These are phyloP conservation scores for Himalopsyche anomala DNA, from an alignment of 2,888 invertebrate genomes.

Conservation along the genomic window DNA sequence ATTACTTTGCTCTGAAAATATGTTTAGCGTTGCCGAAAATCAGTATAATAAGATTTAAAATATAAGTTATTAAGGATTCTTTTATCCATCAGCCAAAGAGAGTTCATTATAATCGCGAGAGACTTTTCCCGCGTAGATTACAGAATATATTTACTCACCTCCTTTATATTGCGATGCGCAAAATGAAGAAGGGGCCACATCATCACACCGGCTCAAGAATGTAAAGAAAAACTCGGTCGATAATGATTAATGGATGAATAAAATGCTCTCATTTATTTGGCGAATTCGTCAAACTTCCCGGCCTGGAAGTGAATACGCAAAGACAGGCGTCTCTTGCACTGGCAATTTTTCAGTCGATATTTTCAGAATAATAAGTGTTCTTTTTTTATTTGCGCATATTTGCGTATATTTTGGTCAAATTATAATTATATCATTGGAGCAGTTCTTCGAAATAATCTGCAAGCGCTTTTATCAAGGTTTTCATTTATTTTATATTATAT, in stretches of 20 bases:
- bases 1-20: neutral
- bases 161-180: constrained; percentile 20
- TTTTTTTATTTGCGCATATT: too few species aligned
- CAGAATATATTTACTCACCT: constrained; percentile 6
- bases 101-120: constrained; percentile 27
- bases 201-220: neutral
- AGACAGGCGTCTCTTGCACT: too few species aligned
- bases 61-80: constrained; percentile 14
- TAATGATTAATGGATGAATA: constrained; percentile 40
- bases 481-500: too few species aligned
- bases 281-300: constrained; percentile 11
- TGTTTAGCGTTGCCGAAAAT: neutral
- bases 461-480: too few species aligned
- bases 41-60: neutral
- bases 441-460: too few species aligned
- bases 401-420: too few species aligned
- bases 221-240: constrained; percentile 13
- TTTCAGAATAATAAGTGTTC: too few species aligned
- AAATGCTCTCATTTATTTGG: neutral
- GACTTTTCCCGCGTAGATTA: constrained; percentile 21
- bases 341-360: too few species aligned
- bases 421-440: too few species aligned
- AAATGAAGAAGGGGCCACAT: neutral
- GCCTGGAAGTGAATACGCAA: neutral
- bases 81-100: constrained; percentile 23